Evolutionary conservation across 2,113 vertebrate genomes (phyloP).

Genomic region (Sapayoa aenigma): DNA sequence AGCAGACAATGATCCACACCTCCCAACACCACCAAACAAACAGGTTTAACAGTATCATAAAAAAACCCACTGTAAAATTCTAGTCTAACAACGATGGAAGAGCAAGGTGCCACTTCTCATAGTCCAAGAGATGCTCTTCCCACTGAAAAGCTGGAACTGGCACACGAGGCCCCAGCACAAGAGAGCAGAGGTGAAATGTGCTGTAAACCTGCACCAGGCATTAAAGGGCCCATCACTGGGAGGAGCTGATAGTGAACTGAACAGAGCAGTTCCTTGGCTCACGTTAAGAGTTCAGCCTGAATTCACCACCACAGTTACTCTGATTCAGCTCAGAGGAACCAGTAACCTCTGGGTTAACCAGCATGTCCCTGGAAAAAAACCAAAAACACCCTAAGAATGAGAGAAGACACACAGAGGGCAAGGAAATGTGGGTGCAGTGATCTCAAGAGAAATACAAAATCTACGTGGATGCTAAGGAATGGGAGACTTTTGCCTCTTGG

Average conservation of each 20-base stretch:
- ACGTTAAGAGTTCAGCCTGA: neutral
- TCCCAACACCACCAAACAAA: neutral
- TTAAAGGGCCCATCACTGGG: neutral
- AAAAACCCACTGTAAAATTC: neutral
- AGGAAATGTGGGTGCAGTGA: neutral
- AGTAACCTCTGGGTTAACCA: neutral
- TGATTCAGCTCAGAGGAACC: neutral
- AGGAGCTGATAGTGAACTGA: neutral
- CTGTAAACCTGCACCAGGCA: neutral
- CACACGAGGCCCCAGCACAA: neutral
- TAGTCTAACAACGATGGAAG: neutral
- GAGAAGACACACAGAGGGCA: neutral
- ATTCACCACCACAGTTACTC: neutral
- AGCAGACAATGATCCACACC: neutral
- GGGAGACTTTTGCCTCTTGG: neutral
- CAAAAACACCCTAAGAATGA: neutral
- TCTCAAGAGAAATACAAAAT: neutral
- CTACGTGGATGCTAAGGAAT: neutral
- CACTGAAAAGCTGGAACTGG: neutral
- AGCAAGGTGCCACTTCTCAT: neutral
- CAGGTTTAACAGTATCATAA: neutral
- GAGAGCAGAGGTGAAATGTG: neutral
- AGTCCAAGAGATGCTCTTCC: neutral
- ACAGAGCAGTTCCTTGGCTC: neutral
- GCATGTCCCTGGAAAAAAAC: neutral